phyloP scores from a whole-genome alignment of 2,113 vertebrate genomes.

The Amblyornis subalaris region DNA sequence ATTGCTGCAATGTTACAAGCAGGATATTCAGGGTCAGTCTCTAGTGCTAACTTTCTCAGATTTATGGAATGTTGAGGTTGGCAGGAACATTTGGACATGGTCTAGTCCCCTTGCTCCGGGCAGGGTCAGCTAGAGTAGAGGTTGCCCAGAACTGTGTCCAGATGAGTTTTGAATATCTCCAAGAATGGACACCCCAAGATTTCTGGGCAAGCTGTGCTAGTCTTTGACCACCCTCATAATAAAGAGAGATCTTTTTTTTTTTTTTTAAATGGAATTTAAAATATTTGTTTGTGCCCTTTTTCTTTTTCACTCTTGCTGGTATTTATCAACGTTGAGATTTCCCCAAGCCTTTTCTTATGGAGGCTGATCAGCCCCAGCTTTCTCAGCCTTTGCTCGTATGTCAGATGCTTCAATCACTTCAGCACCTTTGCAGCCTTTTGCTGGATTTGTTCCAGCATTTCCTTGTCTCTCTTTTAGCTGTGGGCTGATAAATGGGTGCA shows the following conservation, averaged over 20 bases:
- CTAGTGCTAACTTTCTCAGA: not conserved
- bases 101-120: not conserved
- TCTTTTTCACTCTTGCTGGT: not conserved
- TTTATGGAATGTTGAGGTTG: not conserved
- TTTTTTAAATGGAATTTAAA: not conserved
- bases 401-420: not conserved
- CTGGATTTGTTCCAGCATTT: not conserved
- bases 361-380: not conserved
- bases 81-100: not conserved
- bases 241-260: not conserved
- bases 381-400: fast-evolving
- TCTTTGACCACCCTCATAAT: not conserved
- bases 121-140: not conserved
- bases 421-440: not conserved
- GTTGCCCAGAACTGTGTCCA: not conserved
- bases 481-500: not conserved
- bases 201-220: not conserved
- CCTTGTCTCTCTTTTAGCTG: too few relatives aligned
- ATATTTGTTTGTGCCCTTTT: not conserved
- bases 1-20: not conserved
- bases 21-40: not conserved
- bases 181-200: not conserved
- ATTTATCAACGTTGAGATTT: not conserved
- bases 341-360: not conserved
- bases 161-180: not conserved